phyloP scores from a whole-genome alignment of 2,113 vertebrate species.

The Miniopterus natalensis region DNA sequence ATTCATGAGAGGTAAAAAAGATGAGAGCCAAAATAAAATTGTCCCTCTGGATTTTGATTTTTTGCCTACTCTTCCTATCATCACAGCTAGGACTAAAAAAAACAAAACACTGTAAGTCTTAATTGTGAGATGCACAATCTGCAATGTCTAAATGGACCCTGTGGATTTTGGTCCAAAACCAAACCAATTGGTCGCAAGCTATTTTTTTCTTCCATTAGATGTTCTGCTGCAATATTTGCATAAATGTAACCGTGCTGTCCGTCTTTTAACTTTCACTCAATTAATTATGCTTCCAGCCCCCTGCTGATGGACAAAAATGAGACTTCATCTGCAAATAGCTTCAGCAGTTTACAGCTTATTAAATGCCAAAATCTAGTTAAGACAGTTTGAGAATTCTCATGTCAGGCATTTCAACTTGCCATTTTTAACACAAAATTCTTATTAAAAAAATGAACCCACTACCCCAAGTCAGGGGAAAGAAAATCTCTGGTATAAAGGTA shows the following conservation, averaged over 20 bases:
- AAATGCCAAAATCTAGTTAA: constrained; percentile 93
- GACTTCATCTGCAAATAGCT: constrained; percentile 92
- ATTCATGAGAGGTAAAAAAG: constrained; percentile 83
- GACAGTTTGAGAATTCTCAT: constrained; percentile 89
- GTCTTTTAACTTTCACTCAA: constrained; percentile 92
- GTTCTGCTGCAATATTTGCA: constrained; percentile 89
- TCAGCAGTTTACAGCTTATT: constrained; percentile 92
- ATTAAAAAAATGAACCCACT: constrained; percentile 83
- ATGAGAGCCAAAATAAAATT: constrained; percentile 80
- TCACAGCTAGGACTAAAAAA: constrained; percentile 74
- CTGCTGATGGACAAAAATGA: constrained; percentile 92
- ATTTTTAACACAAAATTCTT: constrained; percentile 87
- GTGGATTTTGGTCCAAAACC: constrained; percentile 88
- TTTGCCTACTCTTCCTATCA: constrained; percentile 77
- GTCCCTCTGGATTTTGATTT: constrained; percentile 85
- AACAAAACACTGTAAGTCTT: constrained; percentile 76
- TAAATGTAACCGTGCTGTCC: constrained; percentile 91
- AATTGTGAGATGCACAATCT: constrained; percentile 87
- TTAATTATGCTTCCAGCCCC: constrained; percentile 91
- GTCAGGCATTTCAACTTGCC: constrained; percentile 88
- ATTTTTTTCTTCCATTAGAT: constrained; percentile 88
- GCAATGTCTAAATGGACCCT: constrained; percentile 88
- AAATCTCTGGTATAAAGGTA: constrained; percentile 79
- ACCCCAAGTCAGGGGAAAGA: constrained; percentile 69
- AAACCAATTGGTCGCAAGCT: constrained; percentile 87